Evolutionary conservation across 1,140 invertebrate genomes (phyloP).

Genomic region (Nylanderia fulva): DNA sequence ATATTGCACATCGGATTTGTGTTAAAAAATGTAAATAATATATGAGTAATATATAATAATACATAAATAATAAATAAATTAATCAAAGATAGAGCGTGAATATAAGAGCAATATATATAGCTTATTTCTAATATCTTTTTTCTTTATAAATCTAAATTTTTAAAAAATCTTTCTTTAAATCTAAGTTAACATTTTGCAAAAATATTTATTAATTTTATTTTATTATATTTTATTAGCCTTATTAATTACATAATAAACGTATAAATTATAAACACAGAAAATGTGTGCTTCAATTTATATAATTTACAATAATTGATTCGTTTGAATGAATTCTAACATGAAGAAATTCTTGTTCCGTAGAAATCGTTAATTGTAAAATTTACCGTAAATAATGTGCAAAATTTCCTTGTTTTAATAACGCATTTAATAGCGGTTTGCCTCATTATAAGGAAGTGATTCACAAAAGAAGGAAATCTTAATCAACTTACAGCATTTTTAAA

Average conservation of each 20-base stretch:
- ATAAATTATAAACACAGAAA: background rate
- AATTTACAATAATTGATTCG: background rate
- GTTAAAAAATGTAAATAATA: slow-evolving; percentile 4
- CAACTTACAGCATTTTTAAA: too few relatives aligned
- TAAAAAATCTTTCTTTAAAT: background rate
- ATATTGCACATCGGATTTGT: background rate
- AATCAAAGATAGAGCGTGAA: background rate
- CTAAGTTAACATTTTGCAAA: background rate
- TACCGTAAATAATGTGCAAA: background rate
- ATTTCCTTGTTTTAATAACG: background rate
- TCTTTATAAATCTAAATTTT: background rate
- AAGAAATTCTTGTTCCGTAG: background rate
- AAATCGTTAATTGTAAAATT: background rate
- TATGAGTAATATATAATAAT: too few relatives aligned
- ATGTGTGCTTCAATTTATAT: background rate
- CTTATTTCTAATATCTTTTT: background rate
- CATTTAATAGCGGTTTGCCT: background rate
- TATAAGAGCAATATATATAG: background rate
- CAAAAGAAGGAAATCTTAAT: background rate
- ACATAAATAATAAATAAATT: slow-evolving; percentile 10
- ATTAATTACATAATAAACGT: background rate
- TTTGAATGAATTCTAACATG: background rate
- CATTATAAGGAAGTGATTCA: background rate
- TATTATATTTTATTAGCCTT: slow-evolving; percentile 5
- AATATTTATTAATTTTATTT: background rate